Conservation (phyloP, 1,140 invertebrate species). For the Sinella curviseta region DNA sequence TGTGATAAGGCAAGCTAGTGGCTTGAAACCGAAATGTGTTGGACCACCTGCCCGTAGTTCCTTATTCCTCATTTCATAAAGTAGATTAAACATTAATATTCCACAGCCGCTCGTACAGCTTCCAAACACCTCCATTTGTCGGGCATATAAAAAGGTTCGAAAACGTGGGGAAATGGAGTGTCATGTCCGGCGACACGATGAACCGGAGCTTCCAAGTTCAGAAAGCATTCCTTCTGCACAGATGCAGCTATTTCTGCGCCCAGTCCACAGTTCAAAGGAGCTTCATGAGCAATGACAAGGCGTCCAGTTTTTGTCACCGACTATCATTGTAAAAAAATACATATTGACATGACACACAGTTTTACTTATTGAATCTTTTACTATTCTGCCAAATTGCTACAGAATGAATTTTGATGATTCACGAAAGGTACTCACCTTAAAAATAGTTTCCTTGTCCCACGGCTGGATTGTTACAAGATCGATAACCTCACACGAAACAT, state of each 20-base stretch:
- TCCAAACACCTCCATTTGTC: slow-evolving; percentile 89
- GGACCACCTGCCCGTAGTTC: no score
- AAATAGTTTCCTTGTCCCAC: slow-evolving; percentile 90
- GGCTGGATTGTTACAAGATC: slow-evolving; percentile 93
- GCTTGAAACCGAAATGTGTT: no score
- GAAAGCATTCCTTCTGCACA: slow-evolving; percentile 92
- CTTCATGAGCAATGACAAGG: slow-evolving; percentile 90
- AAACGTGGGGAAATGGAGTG: slow-evolving; percentile 94
- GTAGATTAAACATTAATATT: slow-evolving; percentile 35
- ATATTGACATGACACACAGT: no score
- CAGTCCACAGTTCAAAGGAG: slow-evolving; percentile 91
- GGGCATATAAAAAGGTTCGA: slow-evolving; percentile 93
- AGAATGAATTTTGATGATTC: not conserved
- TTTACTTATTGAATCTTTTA: not conserved
- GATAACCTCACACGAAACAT: slow-evolving; percentile 88
- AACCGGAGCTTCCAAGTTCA: slow-evolving; percentile 91
- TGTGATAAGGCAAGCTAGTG: no score
- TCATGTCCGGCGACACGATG: slow-evolving; percentile 92
- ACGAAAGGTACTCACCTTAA: slow-evolving; percentile 66
- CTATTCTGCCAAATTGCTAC: not conserved
- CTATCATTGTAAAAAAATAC: slow-evolving; percentile 62
- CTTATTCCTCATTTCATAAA: not conserved
- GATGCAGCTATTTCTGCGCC: slow-evolving; percentile 93
- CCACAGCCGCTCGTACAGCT: slow-evolving; percentile 61
- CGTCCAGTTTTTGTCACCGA: slow-evolving; percentile 93